Percentiles rank a stretch among this genome's conserved stretches.
Evolutionary conservation across 2,113 vertebrate species (phyloP).

Genomic region (Ceuthmochares aereus): DNA sequence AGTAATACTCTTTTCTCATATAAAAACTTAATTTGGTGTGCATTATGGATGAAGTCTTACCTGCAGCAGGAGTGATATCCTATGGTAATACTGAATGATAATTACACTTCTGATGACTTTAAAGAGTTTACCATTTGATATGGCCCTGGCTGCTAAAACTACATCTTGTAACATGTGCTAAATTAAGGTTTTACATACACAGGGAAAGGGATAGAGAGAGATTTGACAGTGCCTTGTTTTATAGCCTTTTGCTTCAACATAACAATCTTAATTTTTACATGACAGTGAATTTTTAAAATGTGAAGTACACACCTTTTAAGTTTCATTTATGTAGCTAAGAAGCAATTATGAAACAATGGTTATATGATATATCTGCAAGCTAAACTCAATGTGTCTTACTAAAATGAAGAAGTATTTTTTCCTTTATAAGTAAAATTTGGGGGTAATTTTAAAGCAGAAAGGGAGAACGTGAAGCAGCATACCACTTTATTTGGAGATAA

Average conservation of each 20-base stretch:
- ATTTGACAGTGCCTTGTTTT: not conserved
- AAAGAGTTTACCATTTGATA: not conserved
- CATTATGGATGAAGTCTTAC: not conserved
- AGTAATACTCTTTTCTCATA: not conserved
- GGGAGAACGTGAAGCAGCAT: not conserved
- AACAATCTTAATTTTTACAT: not conserved
- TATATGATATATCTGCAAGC: not conserved
- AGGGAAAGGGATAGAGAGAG: not conserved
- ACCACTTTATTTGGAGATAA: not conserved
- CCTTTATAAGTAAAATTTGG: not conserved
- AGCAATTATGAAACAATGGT: not conserved
- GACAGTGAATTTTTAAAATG: not conserved
- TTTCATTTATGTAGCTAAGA: not conserved
- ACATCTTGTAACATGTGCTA: not conserved
- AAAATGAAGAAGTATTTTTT: not conserved
- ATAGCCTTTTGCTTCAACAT: not conserved
- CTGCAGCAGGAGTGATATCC: not conserved
- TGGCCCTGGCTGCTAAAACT: not conserved
- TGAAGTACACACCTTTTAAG: not conserved
- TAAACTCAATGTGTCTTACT: not conserved
- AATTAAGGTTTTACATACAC: not conserved
- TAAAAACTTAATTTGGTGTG: conserved; percentile 19
- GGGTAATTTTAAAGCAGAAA: not conserved
- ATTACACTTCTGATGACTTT: not conserved
- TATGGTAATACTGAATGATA: not conserved